Base-by-base conservation (phyloP, 2,797 vertebrate genomes). In the Arrhamphus sclerolepis region DNA sequence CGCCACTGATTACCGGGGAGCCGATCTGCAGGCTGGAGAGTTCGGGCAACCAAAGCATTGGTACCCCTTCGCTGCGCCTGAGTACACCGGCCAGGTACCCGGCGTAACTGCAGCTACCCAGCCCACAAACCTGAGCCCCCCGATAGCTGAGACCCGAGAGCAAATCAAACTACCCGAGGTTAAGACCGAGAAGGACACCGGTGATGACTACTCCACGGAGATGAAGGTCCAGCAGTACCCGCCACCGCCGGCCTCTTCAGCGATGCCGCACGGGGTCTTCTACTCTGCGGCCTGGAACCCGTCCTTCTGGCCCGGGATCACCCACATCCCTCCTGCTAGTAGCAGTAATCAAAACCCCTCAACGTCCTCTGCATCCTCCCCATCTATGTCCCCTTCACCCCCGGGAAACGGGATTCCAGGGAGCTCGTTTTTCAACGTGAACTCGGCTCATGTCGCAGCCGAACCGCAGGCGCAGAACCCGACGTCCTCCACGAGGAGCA, bases 281-380 rank as follows among this genome's bases (percentile, higher is more conserved):
- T 94, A 93, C 49, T 53, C 89, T 0, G 63, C 89, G 7, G 75
- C 90, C 3, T 95, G 94, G 94, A 91, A 82, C 69, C 79, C 90
- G 1, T 79, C 91, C 4, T 93, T 94, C 58, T 95, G 94, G 94
- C 90, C 93, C 0, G 90, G 91, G 6, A 85, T 94, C 22, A 49
- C 86, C 6, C 91, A 93, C 44, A 80, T 90, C 14, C 54, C 88
- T 0, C 81, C 89, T 0, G 70, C 89, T 7, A 29, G 72, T n/a
- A 57, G 46, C 41, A 73, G 34, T 3, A 62, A 74, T 1, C 76
- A 79, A 50, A 85, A 72, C 20, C 87, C 82, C 6, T 81, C 87
- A 1, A 86, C 79, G 1, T 89, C 87, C 1, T 92, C 81, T 0
- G 71, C 90, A 1, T 92, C 78, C 0, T 91, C 85, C 0, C 89